Evolutionary conservation across 2,113 vertebrate species (phyloP), one percentile per base, ranked within the genome.

Genomic region (Heloderma charlesbogerti): DNA sequence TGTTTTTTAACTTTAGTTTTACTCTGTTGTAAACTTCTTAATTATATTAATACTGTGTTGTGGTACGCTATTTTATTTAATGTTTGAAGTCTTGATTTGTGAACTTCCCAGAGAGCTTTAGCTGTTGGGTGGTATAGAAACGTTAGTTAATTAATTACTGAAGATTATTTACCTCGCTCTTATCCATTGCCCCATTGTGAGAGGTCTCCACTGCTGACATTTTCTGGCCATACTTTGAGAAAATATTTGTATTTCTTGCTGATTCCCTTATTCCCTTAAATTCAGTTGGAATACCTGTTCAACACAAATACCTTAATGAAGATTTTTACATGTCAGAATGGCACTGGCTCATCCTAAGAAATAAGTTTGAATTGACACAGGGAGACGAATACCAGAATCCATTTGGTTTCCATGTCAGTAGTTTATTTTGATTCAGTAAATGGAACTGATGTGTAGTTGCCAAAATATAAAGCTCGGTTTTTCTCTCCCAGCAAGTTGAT

Each of bases 351-450:
- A 81, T 81, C 31, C 20, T 8, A n/a, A 81, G n/a, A 37, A 43
- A 57, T 60, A 15, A 75, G 20, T 87, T 86, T 40, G 34, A 87
- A 87, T 75, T 87, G 48, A 74, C 48, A 87, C 16, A 87, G 57
- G 34, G 9, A 66, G 40, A 45, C 22, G 20, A 43, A 9, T 20
- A 27, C 22, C n/a, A 63, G 34, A 63, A 66, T 66, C n/a, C 8
- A 63, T 84, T 63, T 84, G 54, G 57, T 13, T 84, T 37, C 48
- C 45, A 54, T 86, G 72, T n/a, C 48, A 54, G 13, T 51, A 31
- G 13, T n/a, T 66, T 66, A 40, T 81, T 81, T 20, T 34, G 34
- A 22, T 27, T 66, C n/a, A 66, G 8, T 25, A 66, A 66, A 43
- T 63, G 82, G 37, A 66, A 12, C n/a, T 84, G 57, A 13, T 18